Percentiles rank a stretch among this genome's conserved stretches.
phyloP scores from a whole-genome alignment of 1,140 invertebrate species.

The Agrilus planipennis region DNA sequence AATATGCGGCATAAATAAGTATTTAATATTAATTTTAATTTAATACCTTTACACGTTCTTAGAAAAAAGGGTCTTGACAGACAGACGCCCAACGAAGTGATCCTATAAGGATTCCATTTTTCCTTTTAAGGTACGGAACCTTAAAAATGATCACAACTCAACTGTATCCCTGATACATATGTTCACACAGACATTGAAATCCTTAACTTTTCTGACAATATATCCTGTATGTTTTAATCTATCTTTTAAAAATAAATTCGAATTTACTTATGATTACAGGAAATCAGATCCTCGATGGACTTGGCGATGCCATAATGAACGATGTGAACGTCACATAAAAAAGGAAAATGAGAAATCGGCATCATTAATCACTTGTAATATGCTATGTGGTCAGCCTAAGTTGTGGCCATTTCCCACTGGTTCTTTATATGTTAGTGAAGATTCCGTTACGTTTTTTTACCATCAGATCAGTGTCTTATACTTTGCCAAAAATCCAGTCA shows the following conservation, averaged over 20 bases:
- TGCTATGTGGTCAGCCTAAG: conserved; percentile 39
- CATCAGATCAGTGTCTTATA: conserved; percentile 36
- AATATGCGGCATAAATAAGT: too few species aligned
- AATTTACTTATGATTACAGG: conserved; percentile 2
- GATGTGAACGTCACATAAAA: conserved; percentile 34
- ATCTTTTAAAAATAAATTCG: background rate
- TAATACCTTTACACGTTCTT: too few species aligned
- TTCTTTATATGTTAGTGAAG: conserved; percentile 34
- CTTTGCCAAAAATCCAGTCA: conserved; percentile 13
- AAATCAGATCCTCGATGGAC: conserved; percentile 31
- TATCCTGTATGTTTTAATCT: background rate
- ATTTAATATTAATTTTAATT: too few species aligned
- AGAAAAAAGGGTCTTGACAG: too few species aligned
- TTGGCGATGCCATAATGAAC: conserved; percentile 39
- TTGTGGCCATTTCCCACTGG: conserved; percentile 44
- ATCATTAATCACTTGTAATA: conserved; percentile 39
- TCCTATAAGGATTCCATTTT: too few species aligned
- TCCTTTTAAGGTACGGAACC: too few species aligned
- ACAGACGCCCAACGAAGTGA: too few species aligned
- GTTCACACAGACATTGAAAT: background rate
- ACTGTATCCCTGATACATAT: too few species aligned
- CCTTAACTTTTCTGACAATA: background rate
- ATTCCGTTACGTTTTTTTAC: conserved; percentile 33
- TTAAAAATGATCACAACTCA: too few species aligned
- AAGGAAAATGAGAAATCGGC: conserved; percentile 13